Percentiles rank a stretch among this genome's conserved stretches.
Conservation (phyloP, 2,888 invertebrate genomes). For the Patella pellucida region DNA sequence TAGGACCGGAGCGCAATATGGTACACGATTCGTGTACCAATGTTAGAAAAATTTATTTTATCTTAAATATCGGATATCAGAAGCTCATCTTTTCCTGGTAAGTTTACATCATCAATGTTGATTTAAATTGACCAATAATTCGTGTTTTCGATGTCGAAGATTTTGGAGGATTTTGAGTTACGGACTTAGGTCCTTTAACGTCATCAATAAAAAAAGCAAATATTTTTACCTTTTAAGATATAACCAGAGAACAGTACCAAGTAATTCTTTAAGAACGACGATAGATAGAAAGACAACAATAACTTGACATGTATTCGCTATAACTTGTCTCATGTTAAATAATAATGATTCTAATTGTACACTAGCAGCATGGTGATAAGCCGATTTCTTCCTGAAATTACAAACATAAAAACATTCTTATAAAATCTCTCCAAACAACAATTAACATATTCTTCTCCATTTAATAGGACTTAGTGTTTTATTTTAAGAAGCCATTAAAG, state of each 20-base stretch:
- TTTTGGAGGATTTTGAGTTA: too few relatives aligned
- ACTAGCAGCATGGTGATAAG: slow-evolving; percentile 1
- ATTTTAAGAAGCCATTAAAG: background rate
- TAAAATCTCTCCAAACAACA: too few relatives aligned
- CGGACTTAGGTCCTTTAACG: too few relatives aligned
- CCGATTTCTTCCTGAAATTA: background rate
- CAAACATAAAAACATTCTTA: background rate
- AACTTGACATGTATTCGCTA: slow-evolving; percentile 62
- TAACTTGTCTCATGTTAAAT: slow-evolving; percentile 54
- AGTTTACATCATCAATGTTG: too few relatives aligned
- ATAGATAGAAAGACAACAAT: slow-evolving; percentile 61
- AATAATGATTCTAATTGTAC: slow-evolving; percentile 54
- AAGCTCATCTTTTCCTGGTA: too few relatives aligned
- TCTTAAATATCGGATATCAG: too few relatives aligned
- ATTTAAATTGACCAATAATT: too few relatives aligned
- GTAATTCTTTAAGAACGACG: slow-evolving; percentile 64
- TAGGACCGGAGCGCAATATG: too few relatives aligned
- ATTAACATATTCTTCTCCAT: too few relatives aligned
- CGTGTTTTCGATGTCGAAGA: too few relatives aligned
- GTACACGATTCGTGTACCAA: too few relatives aligned
- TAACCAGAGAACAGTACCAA: slow-evolving; percentile 66
- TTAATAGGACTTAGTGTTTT: background rate
- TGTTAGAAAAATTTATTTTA: too few relatives aligned
- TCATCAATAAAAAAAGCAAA: background rate
- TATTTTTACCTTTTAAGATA: slow-evolving; percentile 63